phyloP scores from a whole-genome alignment of 2,888 invertebrate species.

The Acrobasis repandana region DNA sequence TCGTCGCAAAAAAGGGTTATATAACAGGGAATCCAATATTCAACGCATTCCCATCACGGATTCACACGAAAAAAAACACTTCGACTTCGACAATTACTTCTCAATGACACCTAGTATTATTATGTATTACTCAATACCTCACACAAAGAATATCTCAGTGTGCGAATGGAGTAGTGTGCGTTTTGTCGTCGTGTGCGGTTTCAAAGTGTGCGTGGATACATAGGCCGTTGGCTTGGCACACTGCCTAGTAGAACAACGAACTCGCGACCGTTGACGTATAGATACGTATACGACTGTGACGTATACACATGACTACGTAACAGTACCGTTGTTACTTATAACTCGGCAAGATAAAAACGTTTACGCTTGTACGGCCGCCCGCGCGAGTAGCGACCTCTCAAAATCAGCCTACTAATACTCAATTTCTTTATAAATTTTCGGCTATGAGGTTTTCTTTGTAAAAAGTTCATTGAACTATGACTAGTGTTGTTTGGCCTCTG shows the following conservation, averaged over 20 bases:
- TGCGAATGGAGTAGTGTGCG: constrained; percentile 35
- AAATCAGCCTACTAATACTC: constrained; percentile 13
- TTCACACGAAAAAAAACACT: constrained; percentile 46
- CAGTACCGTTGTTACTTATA: constrained; percentile 56
- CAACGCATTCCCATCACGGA: constrained; percentile 49
- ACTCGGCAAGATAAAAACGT: constrained; percentile 46
- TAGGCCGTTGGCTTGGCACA: constrained; percentile 81
- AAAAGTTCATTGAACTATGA: constrained; percentile 48
- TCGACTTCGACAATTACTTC: constrained; percentile 49
- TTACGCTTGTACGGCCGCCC: constrained; percentile 24
- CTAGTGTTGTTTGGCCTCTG: constrained; percentile 39
- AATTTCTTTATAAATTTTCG: constrained; percentile 39
- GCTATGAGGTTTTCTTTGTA: constrained; percentile 50
- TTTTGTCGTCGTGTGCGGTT: constrained; percentile 31
- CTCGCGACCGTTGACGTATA: constrained; percentile 66
- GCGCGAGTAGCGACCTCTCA: constrained; percentile 13
- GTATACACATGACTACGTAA: constrained; percentile 51
- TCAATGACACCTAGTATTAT: constrained; percentile 63
- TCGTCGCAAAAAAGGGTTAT: constrained; percentile 39
- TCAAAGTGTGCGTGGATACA: constrained; percentile 55
- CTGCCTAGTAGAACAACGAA: constrained; percentile 80
- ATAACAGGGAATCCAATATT: constrained; percentile 50
- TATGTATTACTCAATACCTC: constrained; percentile 58
- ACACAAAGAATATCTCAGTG: constrained; percentile 36
- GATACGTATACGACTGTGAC: constrained; percentile 57